phyloP scores from a whole-genome alignment of 2,797 vertebrate species.

The Clarias fuscus region DNA sequence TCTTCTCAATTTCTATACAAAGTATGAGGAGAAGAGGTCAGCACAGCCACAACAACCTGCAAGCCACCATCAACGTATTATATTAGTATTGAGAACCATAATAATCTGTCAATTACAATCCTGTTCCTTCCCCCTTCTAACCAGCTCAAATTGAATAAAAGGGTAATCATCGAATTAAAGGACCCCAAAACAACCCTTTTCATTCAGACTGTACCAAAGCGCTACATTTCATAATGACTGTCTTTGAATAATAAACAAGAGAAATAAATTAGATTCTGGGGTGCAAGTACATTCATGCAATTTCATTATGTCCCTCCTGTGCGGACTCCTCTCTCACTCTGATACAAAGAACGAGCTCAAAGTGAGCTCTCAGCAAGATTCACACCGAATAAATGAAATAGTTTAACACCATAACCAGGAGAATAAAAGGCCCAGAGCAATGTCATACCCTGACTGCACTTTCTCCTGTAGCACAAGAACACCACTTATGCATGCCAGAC shows the following conservation, averaged over 20 bases:
- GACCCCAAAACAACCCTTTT: conserved; percentile 73
- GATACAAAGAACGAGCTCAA: conserved; percentile 69
- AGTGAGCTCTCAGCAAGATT: conserved; percentile 81
- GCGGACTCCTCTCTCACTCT: conserved; percentile 77
- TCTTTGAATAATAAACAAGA: conserved; percentile 84
- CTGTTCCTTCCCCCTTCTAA: conserved; percentile 72
- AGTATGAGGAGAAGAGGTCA: conserved; percentile 40
- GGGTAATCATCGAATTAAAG: conserved; percentile 76
- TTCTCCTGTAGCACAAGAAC: conserved; percentile 46
- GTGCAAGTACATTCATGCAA: conserved; percentile 83
- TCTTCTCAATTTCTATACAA: conserved; percentile 38
- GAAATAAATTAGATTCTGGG: conserved; percentile 85
- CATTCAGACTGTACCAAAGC: conserved; percentile 74
- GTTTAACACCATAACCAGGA: conserved; percentile 81
- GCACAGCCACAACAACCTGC: conserved; percentile 37
- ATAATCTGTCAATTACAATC: conserved; percentile 74
- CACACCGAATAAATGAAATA: conserved; percentile 82
- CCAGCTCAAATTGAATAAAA: conserved; percentile 79
- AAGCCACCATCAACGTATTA: conserved; percentile 45
- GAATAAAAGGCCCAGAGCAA: conserved; percentile 71
- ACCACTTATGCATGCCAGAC: conserved; percentile 42
- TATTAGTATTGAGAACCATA: conserved; percentile 59
- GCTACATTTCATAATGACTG: conserved; percentile 81
- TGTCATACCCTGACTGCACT: conserved; percentile 67
- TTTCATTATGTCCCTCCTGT: conserved; percentile 84